A percentile compares a stretch with the other conserved stretches of the same genome.
These are phyloP conservation scores for Buteo buteo DNA, from an alignment of 2,113 vertebrate genomes.

Conservation along the genomic window DNA sequence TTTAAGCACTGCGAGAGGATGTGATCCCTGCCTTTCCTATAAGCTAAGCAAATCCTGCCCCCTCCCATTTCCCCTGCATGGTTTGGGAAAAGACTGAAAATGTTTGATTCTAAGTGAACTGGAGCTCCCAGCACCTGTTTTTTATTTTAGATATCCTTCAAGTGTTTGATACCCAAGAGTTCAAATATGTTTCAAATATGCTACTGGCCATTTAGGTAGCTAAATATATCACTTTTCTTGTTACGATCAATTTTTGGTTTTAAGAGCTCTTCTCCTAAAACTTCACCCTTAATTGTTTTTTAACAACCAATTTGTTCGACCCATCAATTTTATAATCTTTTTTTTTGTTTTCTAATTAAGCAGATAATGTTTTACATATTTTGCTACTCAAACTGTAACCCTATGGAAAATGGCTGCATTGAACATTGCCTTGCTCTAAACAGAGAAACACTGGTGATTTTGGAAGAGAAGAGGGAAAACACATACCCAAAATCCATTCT, in stretches of 20 bases:
- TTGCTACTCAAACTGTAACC: background rate
- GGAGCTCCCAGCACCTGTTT: background rate
- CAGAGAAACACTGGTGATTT: background rate
- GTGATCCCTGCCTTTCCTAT: background rate
- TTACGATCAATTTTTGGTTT: background rate
- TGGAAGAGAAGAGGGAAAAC: background rate
- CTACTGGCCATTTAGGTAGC: background rate
- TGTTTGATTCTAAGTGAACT: background rate
- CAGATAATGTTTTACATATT: slow-evolving; percentile 22
- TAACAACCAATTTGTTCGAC: slow-evolving; percentile 33
- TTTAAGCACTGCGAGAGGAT: background rate
- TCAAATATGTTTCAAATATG: background rate
- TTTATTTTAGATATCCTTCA: background rate
- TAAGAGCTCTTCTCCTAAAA: background rate
- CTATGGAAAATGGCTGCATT: background rate
- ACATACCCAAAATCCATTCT: background rate
- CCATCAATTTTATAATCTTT: slow-evolving; percentile 30
- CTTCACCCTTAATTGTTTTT: slow-evolving; percentile 7
- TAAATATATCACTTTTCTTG: background rate
- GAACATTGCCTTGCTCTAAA: background rate
- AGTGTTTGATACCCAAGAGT: background rate
- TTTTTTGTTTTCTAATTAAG: slow-evolving; percentile 36
- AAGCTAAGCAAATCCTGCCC: background rate
- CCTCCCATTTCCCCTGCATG: background rate
- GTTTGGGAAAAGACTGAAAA: background rate